Evolutionary conservation across 1,140 invertebrate species (phyloP).

Genomic region (Cyclargus thomasi): DNA sequence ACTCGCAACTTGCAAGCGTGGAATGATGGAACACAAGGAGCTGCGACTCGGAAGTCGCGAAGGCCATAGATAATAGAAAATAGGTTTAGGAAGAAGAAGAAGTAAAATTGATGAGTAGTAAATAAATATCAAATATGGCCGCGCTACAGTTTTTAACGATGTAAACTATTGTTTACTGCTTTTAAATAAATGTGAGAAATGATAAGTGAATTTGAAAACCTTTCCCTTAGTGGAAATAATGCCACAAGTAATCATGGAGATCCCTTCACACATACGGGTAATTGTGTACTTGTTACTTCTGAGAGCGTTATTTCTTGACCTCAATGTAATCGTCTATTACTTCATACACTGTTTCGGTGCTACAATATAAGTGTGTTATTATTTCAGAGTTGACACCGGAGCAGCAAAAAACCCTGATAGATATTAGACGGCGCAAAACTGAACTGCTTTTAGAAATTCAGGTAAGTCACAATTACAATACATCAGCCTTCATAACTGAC

Average conservation of each 20-base stretch:
- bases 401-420: constrained; percentile 91
- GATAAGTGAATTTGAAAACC: constrained; percentile 75
- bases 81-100: background rate
- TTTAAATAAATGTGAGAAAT: constrained; percentile 63
- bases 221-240: constrained; percentile 71
- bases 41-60: too few relatives aligned
- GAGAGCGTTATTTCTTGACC: constrained; percentile 44
- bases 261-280: constrained; percentile 68
- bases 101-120: constrained; percentile 41
- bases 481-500: background rate
- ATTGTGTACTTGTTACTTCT: constrained; percentile 29
- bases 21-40: too few relatives aligned
- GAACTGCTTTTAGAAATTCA: constrained; percentile 94
- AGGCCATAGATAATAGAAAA: background rate
- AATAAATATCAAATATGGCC: constrained; percentile 75
- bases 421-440: constrained; percentile 91
- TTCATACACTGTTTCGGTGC: constrained; percentile 25
- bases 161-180: constrained; percentile 70
- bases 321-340: constrained; percentile 48
- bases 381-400: constrained; percentile 92
- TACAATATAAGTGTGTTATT: constrained; percentile 36
- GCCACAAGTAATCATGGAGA: constrained; percentile 67
- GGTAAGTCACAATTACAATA: constrained; percentile 76
- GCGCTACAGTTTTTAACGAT: constrained; percentile 60
- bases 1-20: too few relatives aligned